Evolutionary conservation across 2,888 invertebrate genomes (phyloP).

Genomic region (Agriopis leucophaearia): DNA sequence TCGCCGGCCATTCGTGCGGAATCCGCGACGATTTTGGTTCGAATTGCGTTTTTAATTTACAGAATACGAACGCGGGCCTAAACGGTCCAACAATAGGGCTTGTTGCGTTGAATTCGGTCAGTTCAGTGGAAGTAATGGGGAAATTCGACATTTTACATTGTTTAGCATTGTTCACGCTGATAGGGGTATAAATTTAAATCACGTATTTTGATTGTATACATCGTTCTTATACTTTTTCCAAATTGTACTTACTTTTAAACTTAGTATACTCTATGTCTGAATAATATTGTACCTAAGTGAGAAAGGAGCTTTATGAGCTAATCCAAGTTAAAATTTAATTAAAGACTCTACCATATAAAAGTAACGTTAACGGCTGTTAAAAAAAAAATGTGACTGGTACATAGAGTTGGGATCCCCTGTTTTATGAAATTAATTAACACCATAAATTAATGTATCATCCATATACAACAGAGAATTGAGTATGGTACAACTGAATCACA

Average conservation of each 20-base stretch:
- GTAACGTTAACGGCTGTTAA: too few relatives aligned
- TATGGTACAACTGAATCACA: too few relatives aligned
- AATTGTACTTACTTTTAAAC: too few relatives aligned
- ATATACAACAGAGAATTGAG: too few relatives aligned
- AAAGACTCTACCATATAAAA: too few relatives aligned
- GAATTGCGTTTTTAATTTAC: constrained; percentile 81
- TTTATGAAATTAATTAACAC: too few relatives aligned
- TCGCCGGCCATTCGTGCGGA: constrained; percentile 76
- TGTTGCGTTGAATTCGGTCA: constrained; percentile 43
- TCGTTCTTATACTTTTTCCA: background rate
- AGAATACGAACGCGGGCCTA: constrained; percentile 64
- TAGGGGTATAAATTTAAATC: constrained; percentile 7
- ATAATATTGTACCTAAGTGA: background rate
- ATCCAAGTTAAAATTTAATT: too few relatives aligned
- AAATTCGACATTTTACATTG: constrained; percentile 40
- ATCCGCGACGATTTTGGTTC: constrained; percentile 77
- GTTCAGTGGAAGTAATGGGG: constrained; percentile 47
- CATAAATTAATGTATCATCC: too few relatives aligned
- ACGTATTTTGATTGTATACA: background rate
- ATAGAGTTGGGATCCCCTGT: too few relatives aligned
- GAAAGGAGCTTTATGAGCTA: too few relatives aligned
- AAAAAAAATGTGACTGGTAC: too few relatives aligned
- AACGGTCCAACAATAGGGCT: constrained; percentile 48
- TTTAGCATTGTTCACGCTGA: constrained; percentile 19
- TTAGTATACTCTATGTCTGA: background rate